These are phyloP conservation scores for Xyliphius kryptos DNA, from an alignment of 2,113 vertebrate genomes.

Conservation along the genomic window DNA sequence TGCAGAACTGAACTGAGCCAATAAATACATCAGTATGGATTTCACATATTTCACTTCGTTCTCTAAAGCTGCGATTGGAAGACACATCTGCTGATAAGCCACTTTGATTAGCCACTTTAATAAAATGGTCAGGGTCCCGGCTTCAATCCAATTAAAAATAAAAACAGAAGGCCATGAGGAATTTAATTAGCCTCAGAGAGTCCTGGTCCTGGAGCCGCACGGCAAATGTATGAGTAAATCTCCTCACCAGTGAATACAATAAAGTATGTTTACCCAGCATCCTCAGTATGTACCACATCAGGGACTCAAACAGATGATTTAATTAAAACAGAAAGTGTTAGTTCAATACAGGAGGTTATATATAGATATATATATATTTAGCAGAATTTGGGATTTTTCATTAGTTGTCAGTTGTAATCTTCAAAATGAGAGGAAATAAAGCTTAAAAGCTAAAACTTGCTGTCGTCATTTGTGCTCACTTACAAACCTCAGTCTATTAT, in stretches of 20 bases:
- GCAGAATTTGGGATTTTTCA: too few species aligned
- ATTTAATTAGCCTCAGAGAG: constrained; percentile 2
- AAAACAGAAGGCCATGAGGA: constrained; percentile 3
- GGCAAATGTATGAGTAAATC: background rate
- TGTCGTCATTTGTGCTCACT: too few species aligned
- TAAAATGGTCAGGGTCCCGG: constrained; percentile 41
- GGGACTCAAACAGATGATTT: too few species aligned
- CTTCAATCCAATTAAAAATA: background rate
- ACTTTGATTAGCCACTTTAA: constrained; percentile 56
- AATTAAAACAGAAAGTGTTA: too few species aligned
- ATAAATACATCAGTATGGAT: background rate
- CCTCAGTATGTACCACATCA: background rate
- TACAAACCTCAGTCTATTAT: too few species aligned
- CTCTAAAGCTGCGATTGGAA: background rate
- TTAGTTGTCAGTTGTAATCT: too few species aligned
- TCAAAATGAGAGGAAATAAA: too few species aligned
- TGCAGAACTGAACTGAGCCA: background rate
- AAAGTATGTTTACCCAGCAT: background rate
- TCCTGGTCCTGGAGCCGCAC: background rate
- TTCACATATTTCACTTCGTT: background rate
- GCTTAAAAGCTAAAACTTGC: too few species aligned
- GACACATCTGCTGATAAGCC: background rate
- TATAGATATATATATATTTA: too few species aligned
- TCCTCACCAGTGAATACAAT: background rate
- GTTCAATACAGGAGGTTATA: too few species aligned